phyloP scores from a whole-genome alignment of 2,113 vertebrate genomes.

The Hemiscyllium ocellatum region DNA sequence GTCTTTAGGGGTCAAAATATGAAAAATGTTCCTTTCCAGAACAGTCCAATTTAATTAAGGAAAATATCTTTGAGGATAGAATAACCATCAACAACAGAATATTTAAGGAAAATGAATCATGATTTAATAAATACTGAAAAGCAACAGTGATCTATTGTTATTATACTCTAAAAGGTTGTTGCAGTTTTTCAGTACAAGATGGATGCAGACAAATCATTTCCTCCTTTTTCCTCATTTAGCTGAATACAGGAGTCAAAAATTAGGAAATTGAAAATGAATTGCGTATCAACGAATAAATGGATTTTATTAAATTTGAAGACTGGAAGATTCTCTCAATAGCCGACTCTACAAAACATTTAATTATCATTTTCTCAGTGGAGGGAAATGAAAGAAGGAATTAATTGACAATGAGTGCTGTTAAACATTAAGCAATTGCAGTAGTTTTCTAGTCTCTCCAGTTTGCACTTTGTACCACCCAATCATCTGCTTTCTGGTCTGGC shows the following conservation, averaged over 20 bases:
- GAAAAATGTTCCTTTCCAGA: not conserved
- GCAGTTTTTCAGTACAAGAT: not conserved
- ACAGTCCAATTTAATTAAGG: not conserved
- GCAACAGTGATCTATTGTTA: not conserved
- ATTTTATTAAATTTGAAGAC: not conserved
- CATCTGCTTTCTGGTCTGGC: not conserved
- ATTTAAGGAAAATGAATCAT: not conserved
- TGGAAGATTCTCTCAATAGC: not conserved
- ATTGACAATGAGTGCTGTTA: no score
- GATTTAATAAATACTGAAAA: not conserved
- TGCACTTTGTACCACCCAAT: not conserved
- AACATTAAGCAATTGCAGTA: not conserved
- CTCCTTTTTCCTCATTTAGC: not conserved
- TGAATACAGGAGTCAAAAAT: not conserved
- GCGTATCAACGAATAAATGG: not conserved
- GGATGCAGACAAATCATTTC: not conserved
- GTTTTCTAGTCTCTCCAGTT: not conserved
- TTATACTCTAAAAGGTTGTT: not conserved
- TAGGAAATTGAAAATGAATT: not conserved
- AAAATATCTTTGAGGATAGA: not conserved
- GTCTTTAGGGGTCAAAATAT: not conserved
- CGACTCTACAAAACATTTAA: not conserved
- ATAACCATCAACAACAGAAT: not conserved
- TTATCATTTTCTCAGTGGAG: not conserved
- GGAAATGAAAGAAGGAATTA: not conserved